Base-by-base conservation (phyloP, 2,113 vertebrate species). In the Antennarius striatus region DNA sequence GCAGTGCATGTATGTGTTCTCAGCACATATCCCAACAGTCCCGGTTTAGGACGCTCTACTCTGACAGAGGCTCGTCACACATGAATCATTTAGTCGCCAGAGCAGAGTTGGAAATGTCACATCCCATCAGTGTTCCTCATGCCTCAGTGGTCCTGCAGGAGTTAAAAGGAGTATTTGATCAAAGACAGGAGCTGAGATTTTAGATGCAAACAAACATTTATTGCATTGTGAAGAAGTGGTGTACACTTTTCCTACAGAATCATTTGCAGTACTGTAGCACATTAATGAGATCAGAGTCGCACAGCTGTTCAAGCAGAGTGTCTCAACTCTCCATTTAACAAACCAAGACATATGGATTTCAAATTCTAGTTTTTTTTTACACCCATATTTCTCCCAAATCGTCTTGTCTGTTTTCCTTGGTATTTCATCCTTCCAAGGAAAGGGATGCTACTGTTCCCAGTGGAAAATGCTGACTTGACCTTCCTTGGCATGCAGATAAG, bases 1-100 rank as follows among this genome's bases (percentile, higher is more conserved):
- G 58, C 56, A 12, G 16, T 59, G 53, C 68, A 80, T 65, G 64
- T 73, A 80, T 67, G 57, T 52, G 61, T 80, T 79, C 79, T 72
- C 56, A 11, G 45, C 56, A 36, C 57, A 56, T 63, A 79, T 73
- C 73, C 71, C 42, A 6, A 58, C 12, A 9, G 75, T 48, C 49
- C 0, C 0, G 49, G 73, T 60, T 67, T 78, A 74, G 81, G 86
- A 75, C 66, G 85, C 75, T 53, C 70, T 68, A 70, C 29, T 22
- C 85, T 86, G 88, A 89, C 89, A 86, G 86, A 84, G 82, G 75
- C 86, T 88, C 73, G 69, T 91, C 90, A 90, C 81, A 78, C 64
- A 92, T 92, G 89, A 93, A 92, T 92, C 89, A 93, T 93, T 93
- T 88, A 92, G 89, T 86, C 79, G 67, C 81, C 84, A 80, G 77